Conservation (phyloP, 2,888 invertebrate genomes). For the Cephonodes hylas region DNA sequence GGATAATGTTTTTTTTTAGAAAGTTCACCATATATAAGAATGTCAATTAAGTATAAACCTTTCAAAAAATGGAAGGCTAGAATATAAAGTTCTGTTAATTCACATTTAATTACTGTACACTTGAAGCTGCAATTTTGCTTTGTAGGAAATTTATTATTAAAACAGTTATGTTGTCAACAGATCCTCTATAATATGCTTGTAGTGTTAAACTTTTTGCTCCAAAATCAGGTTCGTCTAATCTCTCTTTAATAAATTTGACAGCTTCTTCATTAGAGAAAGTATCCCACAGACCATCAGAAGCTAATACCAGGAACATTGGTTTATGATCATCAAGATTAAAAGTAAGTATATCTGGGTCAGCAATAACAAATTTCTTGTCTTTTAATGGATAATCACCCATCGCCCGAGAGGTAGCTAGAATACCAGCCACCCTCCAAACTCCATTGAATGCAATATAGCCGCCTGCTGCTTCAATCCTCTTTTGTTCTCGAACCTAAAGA, state of each 20-base stretch:
- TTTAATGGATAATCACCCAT: conserved; percentile 97
- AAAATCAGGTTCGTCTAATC: conserved; percentile 91
- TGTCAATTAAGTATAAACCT: conserved; percentile 18
- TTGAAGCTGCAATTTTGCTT: conserved; percentile 51
- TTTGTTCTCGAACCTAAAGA: conserved; percentile 91
- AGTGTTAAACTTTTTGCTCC: conserved; percentile 95
- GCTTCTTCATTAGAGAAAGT: conserved; percentile 98
- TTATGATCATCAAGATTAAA: conserved; percentile 93
- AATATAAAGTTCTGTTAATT: conserved; percentile 17
- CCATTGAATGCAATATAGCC: conserved; percentile 97
- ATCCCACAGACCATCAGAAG: conserved; percentile 98
- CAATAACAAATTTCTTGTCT: conserved; percentile 95
- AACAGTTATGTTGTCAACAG: conserved; percentile 97
- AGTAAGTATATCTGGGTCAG: conserved; percentile 96
- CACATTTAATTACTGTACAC: conserved; percentile 35
- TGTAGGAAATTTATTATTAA: conserved; percentile 91
- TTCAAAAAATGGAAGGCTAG: conserved; percentile 25
- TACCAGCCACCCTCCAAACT: conserved; percentile 97
- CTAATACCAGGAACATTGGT: conserved; percentile 94
- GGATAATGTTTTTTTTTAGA: conserved; percentile 8
- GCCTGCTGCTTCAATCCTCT: conserved; percentile 96
- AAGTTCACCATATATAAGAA: not conserved
- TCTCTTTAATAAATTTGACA: conserved; percentile 91
- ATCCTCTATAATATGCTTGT: conserved; percentile 95
- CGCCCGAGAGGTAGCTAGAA: conserved; percentile 95